Conservation (phyloP, 92 coral and sea anemone genomes). For the Muricea muricata region DNA sequence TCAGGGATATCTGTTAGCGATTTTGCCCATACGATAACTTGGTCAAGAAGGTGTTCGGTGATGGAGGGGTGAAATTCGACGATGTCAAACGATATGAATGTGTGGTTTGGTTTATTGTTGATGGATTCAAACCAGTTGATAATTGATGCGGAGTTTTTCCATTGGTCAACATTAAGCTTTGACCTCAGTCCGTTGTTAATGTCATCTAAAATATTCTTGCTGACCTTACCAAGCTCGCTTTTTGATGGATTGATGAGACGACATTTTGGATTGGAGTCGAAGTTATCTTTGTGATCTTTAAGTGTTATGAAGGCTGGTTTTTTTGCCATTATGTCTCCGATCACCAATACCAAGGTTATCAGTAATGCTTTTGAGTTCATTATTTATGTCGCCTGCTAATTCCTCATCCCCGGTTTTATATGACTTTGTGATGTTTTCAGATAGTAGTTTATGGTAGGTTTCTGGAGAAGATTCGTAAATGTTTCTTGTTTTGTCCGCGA, state of each 20-base stretch:
- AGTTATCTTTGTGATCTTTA: slow-evolving; percentile 8
- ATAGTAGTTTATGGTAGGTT: not conserved
- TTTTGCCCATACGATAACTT: not conserved
- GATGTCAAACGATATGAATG: not conserved
- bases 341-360: not conserved
- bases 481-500: slow-evolving; percentile 16
- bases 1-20: not conserved
- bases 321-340: not conserved
- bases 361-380: not conserved
- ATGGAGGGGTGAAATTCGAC: not conserved
- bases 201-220: not conserved
- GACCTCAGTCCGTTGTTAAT: not conserved
- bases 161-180: not conserved
- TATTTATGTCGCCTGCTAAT: not conserved
- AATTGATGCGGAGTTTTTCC: not conserved
- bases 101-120: not conserved
- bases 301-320: not conserved
- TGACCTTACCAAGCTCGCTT: too few species aligned
- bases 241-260: too few species aligned
- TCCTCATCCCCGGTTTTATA: not conserved
- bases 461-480: not conserved
- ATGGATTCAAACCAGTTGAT: not conserved
- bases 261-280: not conserved
- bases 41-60: not conserved
- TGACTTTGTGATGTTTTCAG: not conserved